These are phyloP conservation scores for Petroica traversi DNA, from an alignment of 2,113 vertebrate species.

Conservation along the genomic window DNA sequence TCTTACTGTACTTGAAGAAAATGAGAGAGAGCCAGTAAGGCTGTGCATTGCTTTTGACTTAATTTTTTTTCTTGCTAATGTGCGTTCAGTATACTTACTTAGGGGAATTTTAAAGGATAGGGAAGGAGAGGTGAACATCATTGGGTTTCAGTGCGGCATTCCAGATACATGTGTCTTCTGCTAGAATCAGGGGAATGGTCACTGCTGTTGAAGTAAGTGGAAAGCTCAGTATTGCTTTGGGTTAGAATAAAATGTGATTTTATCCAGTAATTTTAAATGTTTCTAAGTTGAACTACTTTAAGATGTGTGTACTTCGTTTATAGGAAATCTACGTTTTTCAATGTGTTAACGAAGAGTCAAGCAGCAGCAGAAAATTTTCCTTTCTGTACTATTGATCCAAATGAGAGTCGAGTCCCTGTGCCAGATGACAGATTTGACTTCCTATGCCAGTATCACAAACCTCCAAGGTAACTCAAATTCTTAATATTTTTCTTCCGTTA, in stretches of 20 bases:
- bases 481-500: not conserved
- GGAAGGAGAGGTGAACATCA: not conserved
- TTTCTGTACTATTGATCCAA: slow-evolving; percentile 96
- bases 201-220: not conserved
- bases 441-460: slow-evolving; percentile 90
- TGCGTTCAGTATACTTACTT: not conserved
- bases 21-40: not conserved
- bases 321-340: slow-evolving; percentile 97
- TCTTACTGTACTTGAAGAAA: not conserved
- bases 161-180: rapidly evolving
- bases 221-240: not conserved
- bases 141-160: not conserved
- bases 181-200: not conserved
- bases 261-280: not conserved
- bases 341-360: slow-evolving; percentile 94
- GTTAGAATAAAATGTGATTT: not conserved
- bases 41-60: not conserved
- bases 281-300: not conserved
- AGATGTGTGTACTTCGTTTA: not conserved
- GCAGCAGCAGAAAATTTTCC: slow-evolving; percentile 91
- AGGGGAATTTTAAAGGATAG: not conserved
- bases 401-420: slow-evolving; percentile 94
- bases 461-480: slow-evolving; percentile 81
- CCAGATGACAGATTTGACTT: slow-evolving; percentile 93
- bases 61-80: not conserved